Base-by-base conservation (phyloP, 2,888 invertebrate species). In the Microctonus aethiopoides region DNA sequence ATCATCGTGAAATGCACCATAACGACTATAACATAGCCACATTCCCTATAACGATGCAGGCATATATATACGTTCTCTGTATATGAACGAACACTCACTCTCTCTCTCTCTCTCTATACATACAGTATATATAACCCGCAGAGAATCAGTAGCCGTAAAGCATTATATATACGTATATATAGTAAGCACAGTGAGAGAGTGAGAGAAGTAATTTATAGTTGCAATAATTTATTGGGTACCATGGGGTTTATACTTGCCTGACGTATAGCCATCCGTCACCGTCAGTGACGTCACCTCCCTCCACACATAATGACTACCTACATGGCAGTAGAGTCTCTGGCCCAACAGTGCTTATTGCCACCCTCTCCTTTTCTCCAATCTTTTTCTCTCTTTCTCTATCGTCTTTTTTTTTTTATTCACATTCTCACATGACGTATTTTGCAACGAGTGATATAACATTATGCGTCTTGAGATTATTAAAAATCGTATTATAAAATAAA, bases 161-260 rank as follows among this genome's bases (percentile, higher is more conserved):
- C 83, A 85, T 86, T 86, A 86, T 86, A 84, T 84, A 83, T n/a
- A 59, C 34, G 16, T 34, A 59, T 22, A 64, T 32, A 64, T 4
- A 46, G 16, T 16, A 32, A 6, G 34, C 29, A 64, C 6, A 52
- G 26, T 13, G 24, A 84, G 57, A 82, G 82, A 86, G 84, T 85
- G 60, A 83, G 82, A 86, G 85, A 86, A 85, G 86, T 86, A 86
- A 86, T 86, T 86, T 86, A 86, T 86, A 86, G 86, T 86, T 86
- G 85, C 86, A 86, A 86, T 86, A 86, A 86, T 86, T 86, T 86
- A 86, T 86, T 86, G 85, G 86, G 82, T 86, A 86, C 85, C 85
- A 85, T 85, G 85, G 86, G 85, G 85, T 85, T 86, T 86, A 86
- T 86, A 86, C 84, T 86, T 84, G 86, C 86, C 85, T 86, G 86